phyloP scores from a whole-genome alignment of 2,113 vertebrate genomes.

The Microtus oregoni region DNA sequence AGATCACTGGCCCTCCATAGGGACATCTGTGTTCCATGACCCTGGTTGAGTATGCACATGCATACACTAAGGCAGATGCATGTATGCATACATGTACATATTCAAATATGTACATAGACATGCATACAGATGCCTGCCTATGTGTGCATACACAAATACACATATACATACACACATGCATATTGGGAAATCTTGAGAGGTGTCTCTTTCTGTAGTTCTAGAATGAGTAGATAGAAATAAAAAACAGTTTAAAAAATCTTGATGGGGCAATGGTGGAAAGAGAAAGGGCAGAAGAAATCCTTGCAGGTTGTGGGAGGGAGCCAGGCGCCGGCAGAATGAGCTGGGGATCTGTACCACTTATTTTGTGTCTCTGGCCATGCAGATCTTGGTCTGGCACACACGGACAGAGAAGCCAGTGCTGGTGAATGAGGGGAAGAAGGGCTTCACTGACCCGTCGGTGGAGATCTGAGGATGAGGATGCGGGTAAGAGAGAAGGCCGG shows the following conservation, averaged over 20 bases:
- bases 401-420: conserved; percentile 98
- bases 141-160: too few species aligned
- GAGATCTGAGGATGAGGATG: conserved; percentile 92
- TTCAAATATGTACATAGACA: neutral
- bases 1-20: neutral
- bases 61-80: neutral
- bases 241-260: neutral
- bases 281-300: neutral
- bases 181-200: too few species aligned
- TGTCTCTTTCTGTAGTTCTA: too few species aligned
- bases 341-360: neutral
- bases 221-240: neutral
- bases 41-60: neutral
- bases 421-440: conserved; percentile 98
- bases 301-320: neutral
- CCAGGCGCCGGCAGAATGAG: neutral
- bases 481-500: conserved; percentile 37
- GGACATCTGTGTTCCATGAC: neutral
- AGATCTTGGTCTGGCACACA: conserved; percentile 99
- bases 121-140: neutral
- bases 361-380: conserved; percentile 73
- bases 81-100: neutral
- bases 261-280: neutral
- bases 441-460: conserved; percentile 97
- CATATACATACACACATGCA: too few species aligned